These are phyloP conservation scores for Petrocephalus schoutedeni DNA, from an alignment of 2,797 vertebrate genomes.

Conservation along the genomic window DNA sequence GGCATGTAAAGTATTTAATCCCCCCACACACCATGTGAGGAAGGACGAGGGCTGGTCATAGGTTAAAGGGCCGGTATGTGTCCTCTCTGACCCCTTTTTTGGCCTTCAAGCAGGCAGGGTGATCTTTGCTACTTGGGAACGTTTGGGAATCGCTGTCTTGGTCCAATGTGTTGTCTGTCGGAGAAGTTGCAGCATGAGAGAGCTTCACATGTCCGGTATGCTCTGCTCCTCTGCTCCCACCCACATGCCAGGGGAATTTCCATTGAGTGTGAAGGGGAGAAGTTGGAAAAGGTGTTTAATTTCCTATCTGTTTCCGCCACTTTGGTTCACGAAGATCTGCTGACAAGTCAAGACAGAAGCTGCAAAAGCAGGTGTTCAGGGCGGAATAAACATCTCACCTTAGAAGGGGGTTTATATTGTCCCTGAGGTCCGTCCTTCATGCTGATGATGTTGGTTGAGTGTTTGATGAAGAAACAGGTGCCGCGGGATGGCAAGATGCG, in stretches of 20 bases:
- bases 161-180: background rate
- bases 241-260: background rate
- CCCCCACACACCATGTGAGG: background rate
- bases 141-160: background rate
- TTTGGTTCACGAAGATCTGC: background rate
- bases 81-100: background rate
- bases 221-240: background rate
- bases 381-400: background rate
- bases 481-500: background rate
- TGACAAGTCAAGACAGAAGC: background rate
- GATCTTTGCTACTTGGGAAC: background rate
- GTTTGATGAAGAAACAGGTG: too few relatives aligned
- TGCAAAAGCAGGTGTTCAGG: background rate
- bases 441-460: background rate
- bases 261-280: background rate
- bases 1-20: background rate
- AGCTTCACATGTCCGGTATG: background rate
- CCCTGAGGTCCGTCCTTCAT: background rate
- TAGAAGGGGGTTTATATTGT: background rate
- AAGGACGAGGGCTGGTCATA: background rate
- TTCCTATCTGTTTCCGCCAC: background rate
- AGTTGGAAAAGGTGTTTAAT: background rate
- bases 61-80: background rate
- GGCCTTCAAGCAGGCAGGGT: background rate
- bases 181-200: background rate